A percentile compares a stretch with the other conserved stretches of the same genome.
These are phyloP conservation scores for Lophochroa leadbeateri DNA, from an alignment of 2,113 vertebrate species.

Conservation along the genomic window DNA sequence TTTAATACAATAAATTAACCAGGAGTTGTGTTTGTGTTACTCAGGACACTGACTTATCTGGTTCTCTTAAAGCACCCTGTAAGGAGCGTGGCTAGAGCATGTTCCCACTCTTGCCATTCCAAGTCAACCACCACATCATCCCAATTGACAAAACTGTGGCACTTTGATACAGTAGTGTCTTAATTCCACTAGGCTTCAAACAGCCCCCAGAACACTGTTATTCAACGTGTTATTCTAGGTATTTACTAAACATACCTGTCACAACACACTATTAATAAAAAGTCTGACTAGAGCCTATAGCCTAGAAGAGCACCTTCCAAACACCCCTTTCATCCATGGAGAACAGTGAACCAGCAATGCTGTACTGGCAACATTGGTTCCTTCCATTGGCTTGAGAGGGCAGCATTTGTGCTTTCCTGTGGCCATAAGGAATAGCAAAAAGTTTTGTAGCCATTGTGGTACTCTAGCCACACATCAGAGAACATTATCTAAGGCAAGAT, in stretches of 20 bases:
- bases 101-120: not conserved
- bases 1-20: not conserved
- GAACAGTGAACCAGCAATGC: not conserved
- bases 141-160: not conserved
- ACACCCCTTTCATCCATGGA: not conserved
- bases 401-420: not conserved
- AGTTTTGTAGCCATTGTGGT: not conserved
- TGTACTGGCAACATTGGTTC: not conserved
- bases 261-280: not conserved
- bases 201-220: not conserved
- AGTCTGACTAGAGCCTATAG: not conserved
- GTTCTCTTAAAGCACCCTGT: not conserved
- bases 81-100: not conserved
- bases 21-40: not conserved
- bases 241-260: not conserved
- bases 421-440: not conserved
- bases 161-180: not conserved
- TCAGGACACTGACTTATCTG: not conserved
- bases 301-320: not conserved
- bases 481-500: not conserved
- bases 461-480: not conserved
- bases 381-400: not conserved
- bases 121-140: not conserved
- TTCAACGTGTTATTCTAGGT: not conserved
- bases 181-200: not conserved